Base-by-base conservation (phyloP, 2,113 vertebrate genomes). In the Ptyas mucosa region DNA sequence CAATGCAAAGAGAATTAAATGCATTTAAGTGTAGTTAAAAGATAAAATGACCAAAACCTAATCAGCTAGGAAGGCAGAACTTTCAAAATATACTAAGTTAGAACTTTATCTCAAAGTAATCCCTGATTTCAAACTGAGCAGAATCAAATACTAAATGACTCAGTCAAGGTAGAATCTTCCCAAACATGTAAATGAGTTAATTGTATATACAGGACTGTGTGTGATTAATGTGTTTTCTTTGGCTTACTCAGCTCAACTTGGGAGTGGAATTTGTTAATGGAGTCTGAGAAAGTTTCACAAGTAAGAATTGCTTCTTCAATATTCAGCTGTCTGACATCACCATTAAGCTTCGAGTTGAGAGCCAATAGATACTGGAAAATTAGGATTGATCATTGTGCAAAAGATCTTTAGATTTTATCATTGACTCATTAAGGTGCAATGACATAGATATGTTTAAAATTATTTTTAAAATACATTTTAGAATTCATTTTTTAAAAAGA, bases 191-290 rank as follows among this genome's bases (percentile, higher is more conserved):
- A 91, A 57, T 55, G 55, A 94, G 93, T 95, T 90, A 93, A 89
- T 96, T 94, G 95, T 43, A 93, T 91, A 85, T 88, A 90, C 14
- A 39, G 91, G 93, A 91, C 75, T 81, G 0, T 21, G 34, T 18
- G 0, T 91, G 90, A 92, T 64, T n/a, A 87, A 90, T 55, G 34
- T 90, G 69, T 75, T 49, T 89, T 88, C 54, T 49, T 69, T 89
- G 89, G 87, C 49, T 89, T 93, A 96, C 55, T 96, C 91, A 93
- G 49, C 51, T 1, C 0, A 6, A 93, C 52, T 2, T 85, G 91
- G 95, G 95, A 94, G 93, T 14, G 93, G 92, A 34, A 20, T 58
- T 93, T 89, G 89, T 86, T 88, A 69, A 81, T 93, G 55, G 69
- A 18, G 3, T 0, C 46, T 94, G 52, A 51, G 64, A 92, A 52